phyloP scores from a whole-genome alignment of 30 jellyfish, hydroid and myxozoan species.

The Chrysaora quinquecirrha region DNA sequence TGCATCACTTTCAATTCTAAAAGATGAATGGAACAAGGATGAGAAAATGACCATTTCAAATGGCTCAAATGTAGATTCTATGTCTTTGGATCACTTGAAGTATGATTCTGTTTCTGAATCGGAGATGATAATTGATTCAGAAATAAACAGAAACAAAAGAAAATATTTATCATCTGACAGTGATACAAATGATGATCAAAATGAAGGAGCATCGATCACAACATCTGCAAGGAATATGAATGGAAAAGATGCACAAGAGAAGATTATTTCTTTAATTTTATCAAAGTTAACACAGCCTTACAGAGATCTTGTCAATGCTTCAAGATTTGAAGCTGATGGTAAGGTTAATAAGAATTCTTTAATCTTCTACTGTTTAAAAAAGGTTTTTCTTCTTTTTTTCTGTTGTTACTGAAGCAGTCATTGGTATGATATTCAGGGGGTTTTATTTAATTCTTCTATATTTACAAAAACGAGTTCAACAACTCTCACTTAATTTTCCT shows the following conservation, averaged over 20 bases:
- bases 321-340: conserved; percentile 55
- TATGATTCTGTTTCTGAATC: neutral
- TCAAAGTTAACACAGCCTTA: conserved; percentile 45
- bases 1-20: conserved; percentile 9
- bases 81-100: neutral
- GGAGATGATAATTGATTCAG: conserved; percentile 48
- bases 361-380: too few species aligned
- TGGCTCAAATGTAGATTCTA: neutral
- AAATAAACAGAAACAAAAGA: conserved; percentile 1
- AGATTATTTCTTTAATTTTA: neutral
- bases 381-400: too few species aligned
- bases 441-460: too few species aligned
- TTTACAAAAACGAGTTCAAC: too few species aligned
- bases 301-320: conserved; percentile 38
- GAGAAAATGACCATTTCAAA: neutral
- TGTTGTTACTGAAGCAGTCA: too few species aligned
- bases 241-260: conserved; percentile 2
- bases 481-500: too few species aligned
- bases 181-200: conserved; percentile 5
- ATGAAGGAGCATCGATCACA: neutral
- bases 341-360: neutral
- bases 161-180: conserved; percentile 25
- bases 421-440: too few species aligned
- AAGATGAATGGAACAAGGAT: neutral
- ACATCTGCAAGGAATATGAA: conserved; percentile 6